Conservation (phyloP, 2,113 vertebrate species). For the Tragelaphus strepsiceros region DNA sequence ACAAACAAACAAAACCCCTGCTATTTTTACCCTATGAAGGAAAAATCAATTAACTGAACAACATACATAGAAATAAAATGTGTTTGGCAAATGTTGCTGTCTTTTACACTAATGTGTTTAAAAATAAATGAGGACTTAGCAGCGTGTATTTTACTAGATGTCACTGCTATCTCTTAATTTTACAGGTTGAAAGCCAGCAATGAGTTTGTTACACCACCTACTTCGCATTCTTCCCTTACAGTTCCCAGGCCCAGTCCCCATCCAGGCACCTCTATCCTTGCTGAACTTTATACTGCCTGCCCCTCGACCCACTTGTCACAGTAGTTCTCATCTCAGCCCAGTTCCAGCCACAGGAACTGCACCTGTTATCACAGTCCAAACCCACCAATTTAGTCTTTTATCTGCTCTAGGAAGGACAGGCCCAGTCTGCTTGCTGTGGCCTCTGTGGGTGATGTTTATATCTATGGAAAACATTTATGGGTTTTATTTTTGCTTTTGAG, state of each 20-base stretch:
- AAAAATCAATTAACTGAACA: conserved; percentile 30
- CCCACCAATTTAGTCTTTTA: neutral
- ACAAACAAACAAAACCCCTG: neutral
- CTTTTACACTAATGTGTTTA: neutral
- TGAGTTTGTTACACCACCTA: neutral
- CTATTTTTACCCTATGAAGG: neutral
- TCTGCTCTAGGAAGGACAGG: neutral
- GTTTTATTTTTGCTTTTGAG: conserved; percentile 18
- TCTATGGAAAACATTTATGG: neutral
- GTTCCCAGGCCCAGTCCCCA: neutral
- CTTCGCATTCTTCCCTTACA: neutral
- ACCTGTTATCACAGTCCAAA: neutral
- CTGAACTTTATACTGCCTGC: neutral
- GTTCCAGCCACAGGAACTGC: neutral
- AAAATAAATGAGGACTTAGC: neutral
- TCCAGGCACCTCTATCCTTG: neutral
- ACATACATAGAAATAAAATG: conserved; percentile 21
- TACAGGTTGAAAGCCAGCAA: neutral
- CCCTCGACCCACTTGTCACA: neutral
- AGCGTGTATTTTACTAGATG: neutral
- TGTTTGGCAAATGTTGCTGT: neutral
- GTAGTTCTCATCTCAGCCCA: neutral
- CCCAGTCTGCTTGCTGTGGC: neutral
- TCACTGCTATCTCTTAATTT: neutral
- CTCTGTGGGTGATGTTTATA: neutral